Percentiles rank a stretch among this genome's conserved stretches.
phyloP scores from a whole-genome alignment of 2,113 vertebrate species.

The Poeciliopsis prolifica region DNA sequence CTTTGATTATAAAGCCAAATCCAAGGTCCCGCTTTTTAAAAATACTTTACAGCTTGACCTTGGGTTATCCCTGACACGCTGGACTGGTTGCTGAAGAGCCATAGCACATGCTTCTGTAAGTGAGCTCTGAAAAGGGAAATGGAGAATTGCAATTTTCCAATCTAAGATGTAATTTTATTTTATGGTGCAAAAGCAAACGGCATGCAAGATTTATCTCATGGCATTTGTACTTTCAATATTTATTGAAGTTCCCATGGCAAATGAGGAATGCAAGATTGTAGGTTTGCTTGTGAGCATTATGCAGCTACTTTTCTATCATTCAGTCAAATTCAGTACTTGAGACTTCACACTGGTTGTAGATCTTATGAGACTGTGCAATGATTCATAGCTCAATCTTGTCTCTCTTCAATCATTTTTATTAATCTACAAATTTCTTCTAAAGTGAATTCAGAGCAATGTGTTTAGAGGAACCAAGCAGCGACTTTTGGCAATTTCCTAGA shows the following conservation, averaged over 20 bases:
- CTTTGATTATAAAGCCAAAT: slow-evolving; percentile 63
- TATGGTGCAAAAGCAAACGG: slow-evolving; percentile 63
- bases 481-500: slow-evolving; percentile 46
- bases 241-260: slow-evolving; percentile 30
- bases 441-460: slow-evolving; percentile 14
- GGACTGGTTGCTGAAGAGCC: slow-evolving; percentile 45
- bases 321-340: slow-evolving; percentile 16
- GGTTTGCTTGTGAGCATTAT: slow-evolving; percentile 36
- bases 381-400: slow-evolving; percentile 14
- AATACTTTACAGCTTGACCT: slow-evolving; percentile 71
- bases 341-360: not conserved
- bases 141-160: slow-evolving; percentile 42
- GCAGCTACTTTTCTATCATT: slow-evolving; percentile 48
- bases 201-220: slow-evolving; percentile 47
- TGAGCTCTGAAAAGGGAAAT: slow-evolving; percentile 28
- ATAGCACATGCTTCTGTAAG: slow-evolving; percentile 41
- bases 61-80: slow-evolving; percentile 62
- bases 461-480: not conserved
- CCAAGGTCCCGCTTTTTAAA: slow-evolving; percentile 44
- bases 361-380: not conserved
- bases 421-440: slow-evolving; percentile 23
- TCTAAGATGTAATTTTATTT: slow-evolving; percentile 68
- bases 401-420: slow-evolving; percentile 9
- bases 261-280: slow-evolving; percentile 23
- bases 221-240: slow-evolving; percentile 12